Evolutionary conservation across 2,797 vertebrate species (phyloP).

Genomic region (Mycteria americana): DNA sequence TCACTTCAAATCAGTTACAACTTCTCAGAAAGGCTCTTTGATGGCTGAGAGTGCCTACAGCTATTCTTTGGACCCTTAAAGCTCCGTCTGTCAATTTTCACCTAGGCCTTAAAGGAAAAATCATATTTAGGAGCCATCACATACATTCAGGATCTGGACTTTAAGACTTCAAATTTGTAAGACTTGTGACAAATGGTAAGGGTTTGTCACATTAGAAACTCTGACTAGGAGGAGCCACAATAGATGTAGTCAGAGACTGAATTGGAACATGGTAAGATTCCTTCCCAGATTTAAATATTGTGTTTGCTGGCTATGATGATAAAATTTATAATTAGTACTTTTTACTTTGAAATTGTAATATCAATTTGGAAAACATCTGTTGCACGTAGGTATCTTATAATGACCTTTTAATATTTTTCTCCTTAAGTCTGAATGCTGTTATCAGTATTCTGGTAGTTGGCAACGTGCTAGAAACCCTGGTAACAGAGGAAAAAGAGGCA

Average conservation of each 20-base stretch:
- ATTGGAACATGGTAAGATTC: background rate
- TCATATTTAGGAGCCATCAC: background rate
- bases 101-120: background rate
- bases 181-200: background rate
- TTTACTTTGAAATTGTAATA: background rate
- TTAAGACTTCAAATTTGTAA: background rate
- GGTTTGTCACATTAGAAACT: background rate
- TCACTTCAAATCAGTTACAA: background rate
- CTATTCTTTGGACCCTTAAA: background rate
- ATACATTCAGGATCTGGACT: background rate
- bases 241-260: background rate
- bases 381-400: background rate
- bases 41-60: background rate
- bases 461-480: background rate
- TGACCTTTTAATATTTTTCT: background rate
- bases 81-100: background rate
- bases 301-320: background rate
- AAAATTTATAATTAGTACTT: background rate
- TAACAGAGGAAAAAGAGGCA: background rate
- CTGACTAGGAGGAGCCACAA: background rate
- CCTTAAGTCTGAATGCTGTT: background rate
- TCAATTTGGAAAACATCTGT: background rate
- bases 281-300: background rate
- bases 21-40: constrained; percentile 4
- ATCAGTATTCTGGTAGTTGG: background rate